Evolutionary conservation across 2,113 vertebrate species (phyloP).

Genomic region (Prinia subflava): DNA sequence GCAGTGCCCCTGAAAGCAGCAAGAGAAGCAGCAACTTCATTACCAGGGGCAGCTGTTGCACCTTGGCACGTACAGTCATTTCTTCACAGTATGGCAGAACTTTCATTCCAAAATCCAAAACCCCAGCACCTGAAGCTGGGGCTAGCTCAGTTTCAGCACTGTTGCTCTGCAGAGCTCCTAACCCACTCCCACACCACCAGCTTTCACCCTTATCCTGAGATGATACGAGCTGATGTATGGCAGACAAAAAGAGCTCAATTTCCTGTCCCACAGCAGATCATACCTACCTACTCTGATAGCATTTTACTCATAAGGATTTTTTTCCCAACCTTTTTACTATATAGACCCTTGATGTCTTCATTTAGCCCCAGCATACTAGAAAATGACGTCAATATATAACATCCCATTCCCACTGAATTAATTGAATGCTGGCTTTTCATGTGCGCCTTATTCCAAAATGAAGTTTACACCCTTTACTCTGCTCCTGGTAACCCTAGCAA

Average conservation of each 20-base stretch:
- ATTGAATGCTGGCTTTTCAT: background rate
- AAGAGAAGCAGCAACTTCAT: background rate
- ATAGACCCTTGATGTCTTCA: background rate
- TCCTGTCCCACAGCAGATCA: background rate
- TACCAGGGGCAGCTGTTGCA: background rate
- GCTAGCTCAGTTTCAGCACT: background rate
- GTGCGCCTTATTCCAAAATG: background rate
- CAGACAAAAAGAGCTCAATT: background rate
- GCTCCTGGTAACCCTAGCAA: background rate
- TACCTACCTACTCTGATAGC: background rate
- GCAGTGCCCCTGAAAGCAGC: background rate
- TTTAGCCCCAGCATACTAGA: background rate
- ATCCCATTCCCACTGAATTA: background rate
- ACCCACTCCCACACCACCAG: background rate
- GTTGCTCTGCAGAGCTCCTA: background rate
- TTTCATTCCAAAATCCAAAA: background rate
- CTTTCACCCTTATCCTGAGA: background rate
- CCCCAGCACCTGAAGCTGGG: background rate
- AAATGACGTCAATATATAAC: background rate
- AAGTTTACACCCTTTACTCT: background rate
- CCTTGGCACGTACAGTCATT: fast-evolving
- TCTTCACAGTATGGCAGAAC: background rate
- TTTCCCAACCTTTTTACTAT: background rate
- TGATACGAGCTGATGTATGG: background rate
- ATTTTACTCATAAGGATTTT: background rate